Base-by-base conservation (phyloP, 2,888 invertebrate species). In the Pandemis cinnamomeana region DNA sequence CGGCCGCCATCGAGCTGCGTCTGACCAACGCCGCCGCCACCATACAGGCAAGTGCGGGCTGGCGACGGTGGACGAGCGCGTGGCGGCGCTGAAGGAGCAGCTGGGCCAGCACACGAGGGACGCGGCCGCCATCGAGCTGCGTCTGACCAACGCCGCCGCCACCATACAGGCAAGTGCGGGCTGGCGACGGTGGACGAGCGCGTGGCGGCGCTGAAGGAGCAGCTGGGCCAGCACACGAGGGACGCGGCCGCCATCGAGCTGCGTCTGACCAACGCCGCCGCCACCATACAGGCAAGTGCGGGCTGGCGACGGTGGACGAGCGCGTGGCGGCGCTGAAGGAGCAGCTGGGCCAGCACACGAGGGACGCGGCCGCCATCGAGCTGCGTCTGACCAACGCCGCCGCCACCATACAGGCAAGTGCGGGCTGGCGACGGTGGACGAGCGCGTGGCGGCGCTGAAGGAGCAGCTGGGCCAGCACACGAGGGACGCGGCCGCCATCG, bases 231-330 rank as follows among this genome's bases (percentile, higher is more conserved):
- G 51, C 97, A 98, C 86, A 98, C 99, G 0, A 97, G 98, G 80
- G 99, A 99, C 89, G 99, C 99, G 0, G 99, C 99, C 2, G 97
- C 98, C 81, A 95, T 99, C 53, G 98, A 99, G 88, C 96, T 98
- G 70, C 96, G 96, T 79, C 93, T 99, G 42, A 96, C 96, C 68
- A 96, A 96, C 81, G 97, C 97, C 0, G 95, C 96, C 77, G 96
- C 96, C 78, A 98, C 97, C 0, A 95, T 99, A 46, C 89, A 92
- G 15, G 96, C 97, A 20, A 53, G 53, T 48, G 7, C 44, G 10
- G 11, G 11, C 48, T 46, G 27, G 4, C 27, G 27, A 36, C 27
- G 4, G 4, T 36, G 27, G 27, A 36, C 2, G 27, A 36, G 27
- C 96, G 97, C 27, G 98, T 98, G 0, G 95, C 96, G 0, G 95